phyloP scores from a whole-genome alignment of 2,888 invertebrate species.

The Drosophila paucipuncta region DNA sequence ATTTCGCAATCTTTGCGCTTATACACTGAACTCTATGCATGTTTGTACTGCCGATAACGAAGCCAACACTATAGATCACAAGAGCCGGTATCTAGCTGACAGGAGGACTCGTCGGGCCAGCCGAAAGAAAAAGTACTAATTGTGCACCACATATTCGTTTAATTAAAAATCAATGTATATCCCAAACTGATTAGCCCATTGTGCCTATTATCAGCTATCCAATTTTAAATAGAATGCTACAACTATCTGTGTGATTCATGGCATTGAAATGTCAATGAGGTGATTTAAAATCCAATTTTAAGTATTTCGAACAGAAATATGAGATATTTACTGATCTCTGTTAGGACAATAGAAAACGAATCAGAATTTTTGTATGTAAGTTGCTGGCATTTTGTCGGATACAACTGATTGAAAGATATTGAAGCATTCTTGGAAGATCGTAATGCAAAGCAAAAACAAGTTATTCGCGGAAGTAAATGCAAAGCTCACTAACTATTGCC shows the following conservation, averaged over 20 bases:
- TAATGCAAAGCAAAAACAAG: background rate
- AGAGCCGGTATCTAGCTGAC: slow-evolving; percentile 28
- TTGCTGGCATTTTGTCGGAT: background rate
- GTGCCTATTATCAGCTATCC: slow-evolving; percentile 33
- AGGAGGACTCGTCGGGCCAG: slow-evolving; percentile 7
- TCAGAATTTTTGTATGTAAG: background rate
- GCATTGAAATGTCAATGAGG: background rate
- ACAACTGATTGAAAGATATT: background rate
- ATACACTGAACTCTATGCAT: slow-evolving; percentile 22
- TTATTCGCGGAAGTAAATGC: slow-evolving; percentile 23
- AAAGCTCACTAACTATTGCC: background rate
- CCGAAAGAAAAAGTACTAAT: slow-evolving; percentile 27
- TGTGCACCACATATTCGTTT: slow-evolving; percentile 49
- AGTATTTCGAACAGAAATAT: background rate
- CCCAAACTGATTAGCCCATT: slow-evolving; percentile 33
- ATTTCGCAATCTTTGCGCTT: slow-evolving; percentile 38
- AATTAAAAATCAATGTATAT: slow-evolving; percentile 60
- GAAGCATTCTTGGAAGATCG: background rate
- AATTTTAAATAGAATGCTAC: slow-evolving; percentile 41
- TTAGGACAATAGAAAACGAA: background rate
- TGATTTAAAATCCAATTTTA: background rate
- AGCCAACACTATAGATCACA: slow-evolving; percentile 47
- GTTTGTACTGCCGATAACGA: slow-evolving; percentile 39
- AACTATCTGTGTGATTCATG: slow-evolving; percentile 47
- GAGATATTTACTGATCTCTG: background rate